These are phyloP conservation scores for Styela clava DNA, from an alignment of 23 tunicate genomes.

Conservation along the genomic window DNA sequence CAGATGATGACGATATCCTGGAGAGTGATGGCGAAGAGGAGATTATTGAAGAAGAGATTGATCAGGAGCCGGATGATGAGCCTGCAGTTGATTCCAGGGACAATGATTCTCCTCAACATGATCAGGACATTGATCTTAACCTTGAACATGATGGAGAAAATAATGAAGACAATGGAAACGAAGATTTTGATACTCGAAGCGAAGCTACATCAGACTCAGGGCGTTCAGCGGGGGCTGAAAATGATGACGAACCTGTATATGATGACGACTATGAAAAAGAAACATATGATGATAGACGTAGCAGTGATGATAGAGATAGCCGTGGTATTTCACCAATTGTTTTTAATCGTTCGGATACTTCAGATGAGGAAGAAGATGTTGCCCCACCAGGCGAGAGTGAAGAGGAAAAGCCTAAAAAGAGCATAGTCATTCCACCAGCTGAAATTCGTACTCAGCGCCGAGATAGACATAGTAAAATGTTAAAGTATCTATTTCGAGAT, in stretches of 20 bases:
- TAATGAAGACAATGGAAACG: not conserved
- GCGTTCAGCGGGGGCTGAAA: constrained; percentile 6
- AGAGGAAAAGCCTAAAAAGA: constrained; percentile 60
- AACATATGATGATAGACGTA: not conserved
- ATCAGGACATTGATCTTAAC: constrained; percentile 30
- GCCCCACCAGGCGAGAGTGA: constrained; percentile 85
- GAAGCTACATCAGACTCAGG: constrained; percentile 43
- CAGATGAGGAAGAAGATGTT: constrained; percentile 45
- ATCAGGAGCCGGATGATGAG: too few species aligned
- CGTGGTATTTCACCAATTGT: constrained; percentile 87
- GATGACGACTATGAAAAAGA: not conserved
- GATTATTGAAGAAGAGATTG: not conserved
- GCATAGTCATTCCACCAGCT: constrained; percentile 69
- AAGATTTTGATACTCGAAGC: constrained; percentile 63
- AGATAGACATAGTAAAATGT: constrained; percentile 74
- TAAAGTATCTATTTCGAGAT: constrained; percentile 82
- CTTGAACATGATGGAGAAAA: constrained; percentile 3
- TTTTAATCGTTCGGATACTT: constrained; percentile 61
- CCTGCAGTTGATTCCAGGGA: constrained; percentile 9
- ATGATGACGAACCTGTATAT: constrained; percentile 1
- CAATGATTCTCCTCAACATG: constrained; percentile 2
- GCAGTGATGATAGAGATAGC: not conserved
- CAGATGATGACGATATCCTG: constrained; percentile 6
- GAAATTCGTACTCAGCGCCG: constrained; percentile 73
- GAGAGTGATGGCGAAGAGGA: constrained; percentile 14